Evolutionary conservation across 2,113 vertebrate genomes (phyloP).

Genomic region (Plotosus lineatus): DNA sequence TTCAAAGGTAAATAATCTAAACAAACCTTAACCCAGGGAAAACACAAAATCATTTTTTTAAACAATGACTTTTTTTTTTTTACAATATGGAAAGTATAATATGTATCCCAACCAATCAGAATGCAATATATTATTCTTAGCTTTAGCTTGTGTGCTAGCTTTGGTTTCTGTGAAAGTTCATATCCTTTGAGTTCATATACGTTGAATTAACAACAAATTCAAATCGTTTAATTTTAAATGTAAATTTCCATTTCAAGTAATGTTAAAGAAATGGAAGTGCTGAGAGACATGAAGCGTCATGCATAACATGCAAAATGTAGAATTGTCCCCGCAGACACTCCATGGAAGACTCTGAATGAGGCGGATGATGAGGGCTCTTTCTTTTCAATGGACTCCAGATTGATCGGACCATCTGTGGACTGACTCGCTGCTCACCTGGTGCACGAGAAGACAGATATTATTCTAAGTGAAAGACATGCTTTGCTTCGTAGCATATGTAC

Average conservation of each 20-base stretch:
- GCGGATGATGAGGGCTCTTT: constrained; percentile 7
- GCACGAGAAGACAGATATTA: constrained; percentile 29
- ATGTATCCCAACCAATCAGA: background rate
- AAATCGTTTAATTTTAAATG: background rate
- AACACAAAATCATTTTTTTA: too few species aligned
- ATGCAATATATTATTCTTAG: background rate
- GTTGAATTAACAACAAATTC: too few species aligned
- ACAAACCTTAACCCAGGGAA: too few species aligned
- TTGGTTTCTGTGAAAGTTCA: too few species aligned
- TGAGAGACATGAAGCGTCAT: constrained; percentile 2
- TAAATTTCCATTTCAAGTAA: background rate
- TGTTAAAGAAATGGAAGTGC: background rate
- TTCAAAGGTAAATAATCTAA: too few species aligned
- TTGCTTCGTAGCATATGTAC: background rate
- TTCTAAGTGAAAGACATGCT: background rate
- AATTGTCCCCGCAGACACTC: background rate
- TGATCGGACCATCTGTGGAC: constrained; percentile 59
- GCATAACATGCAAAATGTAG: constrained; percentile 21
- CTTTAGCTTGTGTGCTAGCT: background rate
- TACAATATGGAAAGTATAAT: background rate
- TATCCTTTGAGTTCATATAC: too few species aligned
- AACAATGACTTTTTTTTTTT: too few species aligned
- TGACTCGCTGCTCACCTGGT: constrained; percentile 68
- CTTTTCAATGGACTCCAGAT: background rate
- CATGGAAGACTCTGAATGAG: constrained; percentile 3